phyloP scores from a whole-genome alignment of 1,140 invertebrate genomes.

The Diorhabda elongata region DNA sequence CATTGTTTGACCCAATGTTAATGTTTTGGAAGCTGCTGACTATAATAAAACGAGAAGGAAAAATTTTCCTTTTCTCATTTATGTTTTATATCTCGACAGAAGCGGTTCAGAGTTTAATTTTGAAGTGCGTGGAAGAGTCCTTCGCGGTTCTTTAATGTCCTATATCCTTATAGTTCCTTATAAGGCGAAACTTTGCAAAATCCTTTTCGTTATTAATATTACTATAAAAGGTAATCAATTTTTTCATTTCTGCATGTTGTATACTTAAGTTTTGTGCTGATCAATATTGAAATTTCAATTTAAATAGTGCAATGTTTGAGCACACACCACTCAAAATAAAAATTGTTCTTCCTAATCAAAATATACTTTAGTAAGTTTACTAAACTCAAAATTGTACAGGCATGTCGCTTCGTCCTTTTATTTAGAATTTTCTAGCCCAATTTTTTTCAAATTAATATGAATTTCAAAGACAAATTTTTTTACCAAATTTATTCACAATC shows the following conservation, averaged over 20 bases:
- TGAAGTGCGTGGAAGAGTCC: background rate
- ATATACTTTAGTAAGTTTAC: too few species aligned
- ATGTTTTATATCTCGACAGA: background rate
- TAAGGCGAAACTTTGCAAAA: constrained; percentile 8
- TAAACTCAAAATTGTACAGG: too few species aligned
- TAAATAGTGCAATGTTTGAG: too few species aligned
- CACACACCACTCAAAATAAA: too few species aligned
- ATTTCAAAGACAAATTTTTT: too few species aligned
- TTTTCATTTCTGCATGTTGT: background rate
- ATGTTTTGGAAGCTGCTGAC: constrained; percentile 5
- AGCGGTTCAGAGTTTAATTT: background rate
- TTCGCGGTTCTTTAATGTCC: constrained; percentile 7
- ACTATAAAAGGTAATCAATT: constrained; percentile 5
- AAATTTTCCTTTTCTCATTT: background rate
- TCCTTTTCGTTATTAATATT: constrained; percentile 1
- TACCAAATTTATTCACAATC: too few species aligned
- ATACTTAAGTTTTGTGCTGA: too few species aligned
- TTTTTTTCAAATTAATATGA: too few species aligned
- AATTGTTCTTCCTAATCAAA: too few species aligned
- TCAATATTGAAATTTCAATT: too few species aligned
- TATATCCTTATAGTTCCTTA: background rate
- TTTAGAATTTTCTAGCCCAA: too few species aligned
- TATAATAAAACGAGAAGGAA: background rate
- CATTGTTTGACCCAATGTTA: background rate
- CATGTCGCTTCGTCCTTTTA: too few species aligned